Evolutionary conservation across 2,888 invertebrate species (phyloP).

Genomic region (Sericinus montela): DNA sequence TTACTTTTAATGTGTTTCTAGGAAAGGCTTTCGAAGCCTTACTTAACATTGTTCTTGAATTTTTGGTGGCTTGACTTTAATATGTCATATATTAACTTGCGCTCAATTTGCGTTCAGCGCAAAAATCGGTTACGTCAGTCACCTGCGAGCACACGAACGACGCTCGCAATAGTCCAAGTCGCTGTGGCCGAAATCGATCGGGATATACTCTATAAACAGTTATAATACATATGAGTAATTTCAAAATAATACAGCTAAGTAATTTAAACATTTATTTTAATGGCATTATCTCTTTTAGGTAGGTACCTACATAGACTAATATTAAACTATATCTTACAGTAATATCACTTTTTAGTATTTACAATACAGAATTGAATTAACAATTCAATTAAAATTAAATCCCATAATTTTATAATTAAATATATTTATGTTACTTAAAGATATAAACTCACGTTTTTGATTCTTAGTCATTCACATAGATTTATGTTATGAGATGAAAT

Average conservation of each 20-base stretch:
- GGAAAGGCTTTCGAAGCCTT: too few relatives aligned
- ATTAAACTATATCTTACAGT: slow-evolving; percentile 36
- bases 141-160: too few relatives aligned
- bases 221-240: too few relatives aligned
- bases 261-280: slow-evolving; percentile 34
- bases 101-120: too few relatives aligned
- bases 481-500: not conserved
- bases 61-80: too few relatives aligned
- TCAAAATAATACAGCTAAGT: slow-evolving; percentile 13
- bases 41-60: too few relatives aligned
- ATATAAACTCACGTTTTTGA: not conserved
- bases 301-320: slow-evolving; percentile 40
- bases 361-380: slow-evolving; percentile 15
- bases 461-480: not conserved
- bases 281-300: slow-evolving; percentile 58
- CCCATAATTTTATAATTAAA: not conserved
- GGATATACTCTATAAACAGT: too few relatives aligned
- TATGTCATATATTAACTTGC: too few relatives aligned
- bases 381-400: slow-evolving; percentile 8
- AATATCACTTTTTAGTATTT: slow-evolving; percentile 56
- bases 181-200: too few relatives aligned
- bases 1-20: too few relatives aligned
- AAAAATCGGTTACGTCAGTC: too few relatives aligned
- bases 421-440: not conserved
- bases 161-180: too few relatives aligned